Base-by-base conservation (phyloP, 2,797 vertebrate species). In the Argyrosomus regius region DNA sequence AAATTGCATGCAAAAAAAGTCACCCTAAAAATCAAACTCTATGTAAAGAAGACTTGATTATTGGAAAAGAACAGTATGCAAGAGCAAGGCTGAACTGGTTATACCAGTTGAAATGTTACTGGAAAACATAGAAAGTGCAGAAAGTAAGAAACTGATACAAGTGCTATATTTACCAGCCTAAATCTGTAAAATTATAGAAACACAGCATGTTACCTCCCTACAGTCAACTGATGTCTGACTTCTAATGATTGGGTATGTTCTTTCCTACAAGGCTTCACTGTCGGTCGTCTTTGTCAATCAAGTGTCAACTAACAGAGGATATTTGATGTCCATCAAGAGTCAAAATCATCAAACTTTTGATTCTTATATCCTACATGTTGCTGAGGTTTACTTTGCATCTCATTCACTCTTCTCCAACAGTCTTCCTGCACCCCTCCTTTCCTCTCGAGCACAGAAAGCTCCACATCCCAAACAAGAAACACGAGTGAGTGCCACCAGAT, bases 401-500 rank as follows among this genome's bases (percentile, higher is more conserved):
- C 24, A 14, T 49, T 72, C 52, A 16, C 10, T 81, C 7, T 31
- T 22, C 41, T 76, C 35, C 24, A 24, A 13, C 9, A 43, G 5
- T 18, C 68, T 64, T 45, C 45, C 45, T 70, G 6, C n/a, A 5
- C 35, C 50, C 12, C 11, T 39, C 6, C n/a, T 61, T 41, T 50
- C 20, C 62, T 78, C 22, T 46, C 16, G 45, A 68, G 46, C 61
- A 61, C 52, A 58, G 41, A 61, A 43, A 52, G 67, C 53, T 78
- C 66, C 43, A 20, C 59, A 57, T 45, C 72, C 69, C 50, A 57
- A 48, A 72, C 57, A 24, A 64, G 39, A 49, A 78, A 64, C 74
- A 58, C 31, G 31, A 65, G 53, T 35, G 60, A 77, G 18, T 67
- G 41, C 57, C 24, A n/a, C 71, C 57, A 73, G 60, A 74, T 85